These are phyloP conservation scores for Pemphredon lugubris DNA, from an alignment of 2,888 invertebrate genomes.

Conservation along the genomic window DNA sequence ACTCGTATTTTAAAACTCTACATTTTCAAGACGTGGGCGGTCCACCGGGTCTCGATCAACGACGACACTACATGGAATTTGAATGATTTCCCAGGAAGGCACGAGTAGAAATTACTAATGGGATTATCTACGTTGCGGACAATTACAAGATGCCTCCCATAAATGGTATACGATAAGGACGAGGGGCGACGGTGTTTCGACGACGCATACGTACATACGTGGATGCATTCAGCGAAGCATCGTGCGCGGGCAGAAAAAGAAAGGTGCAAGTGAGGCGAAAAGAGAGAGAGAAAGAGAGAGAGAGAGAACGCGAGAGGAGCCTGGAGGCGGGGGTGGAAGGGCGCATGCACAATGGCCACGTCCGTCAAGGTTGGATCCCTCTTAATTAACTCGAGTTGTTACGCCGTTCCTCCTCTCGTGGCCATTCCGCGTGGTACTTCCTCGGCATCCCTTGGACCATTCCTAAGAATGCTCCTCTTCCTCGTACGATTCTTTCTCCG, in stretches of 20 bases:
- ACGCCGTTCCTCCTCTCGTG: slow-evolving; percentile 63
- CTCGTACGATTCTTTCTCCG: slow-evolving; percentile 14
- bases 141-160: slow-evolving; percentile 44
- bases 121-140: slow-evolving; percentile 38
- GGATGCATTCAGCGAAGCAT: slow-evolving; percentile 65
- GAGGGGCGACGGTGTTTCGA: slow-evolving; percentile 57
- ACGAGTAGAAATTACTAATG: too few species aligned
- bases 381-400: slow-evolving; percentile 77
- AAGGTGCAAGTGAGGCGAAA: slow-evolving; percentile 2
- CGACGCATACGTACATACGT: slow-evolving; percentile 64
- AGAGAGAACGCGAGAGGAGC: too few species aligned
- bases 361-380: slow-evolving; percentile 76
- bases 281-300: slow-evolving; percentile 40
- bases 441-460: slow-evolving; percentile 46
- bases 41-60: too few species aligned
- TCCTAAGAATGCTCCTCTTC: slow-evolving; percentile 54
- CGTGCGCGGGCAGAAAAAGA: slow-evolving; percentile 39
- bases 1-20: too few species aligned
- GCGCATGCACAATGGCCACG: slow-evolving; percentile 74
- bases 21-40: too few species aligned
- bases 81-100: neutral
- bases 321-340: slow-evolving; percentile 32
- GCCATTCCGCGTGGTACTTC: slow-evolving; percentile 53
- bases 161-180: slow-evolving; percentile 66
- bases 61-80: too few species aligned